phyloP scores from a whole-genome alignment of 2,888 invertebrate genomes.

The Dioctria rufipes region DNA sequence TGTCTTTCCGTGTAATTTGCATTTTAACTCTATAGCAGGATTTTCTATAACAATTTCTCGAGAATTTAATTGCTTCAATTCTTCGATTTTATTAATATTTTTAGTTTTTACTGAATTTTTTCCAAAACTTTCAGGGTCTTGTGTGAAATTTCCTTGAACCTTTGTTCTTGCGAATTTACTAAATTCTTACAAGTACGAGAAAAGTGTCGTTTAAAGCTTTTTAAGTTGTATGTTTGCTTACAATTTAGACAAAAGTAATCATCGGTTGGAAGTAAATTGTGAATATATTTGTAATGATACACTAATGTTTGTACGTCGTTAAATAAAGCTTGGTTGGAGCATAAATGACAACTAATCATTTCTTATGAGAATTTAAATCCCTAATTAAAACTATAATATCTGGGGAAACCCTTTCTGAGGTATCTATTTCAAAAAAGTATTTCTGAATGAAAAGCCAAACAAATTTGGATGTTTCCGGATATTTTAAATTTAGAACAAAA shows the following conservation, averaged over 20 bases:
- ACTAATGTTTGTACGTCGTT: background rate
- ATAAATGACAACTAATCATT: background rate
- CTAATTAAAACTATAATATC: background rate
- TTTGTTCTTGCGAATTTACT: background rate
- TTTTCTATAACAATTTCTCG: background rate
- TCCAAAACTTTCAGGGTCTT: background rate
- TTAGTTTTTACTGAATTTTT: background rate
- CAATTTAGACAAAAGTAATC: background rate
- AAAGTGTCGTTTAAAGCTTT: background rate
- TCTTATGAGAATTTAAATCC: background rate
- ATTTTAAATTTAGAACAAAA: background rate
- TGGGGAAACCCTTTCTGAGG: background rate
- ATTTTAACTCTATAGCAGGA: background rate
- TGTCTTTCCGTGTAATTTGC: background rate
- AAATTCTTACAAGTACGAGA: background rate
- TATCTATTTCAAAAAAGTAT: background rate
- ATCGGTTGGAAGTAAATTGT: background rate
- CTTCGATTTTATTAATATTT: too few relatives aligned
- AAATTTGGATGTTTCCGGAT: background rate
- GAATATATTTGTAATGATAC: background rate
- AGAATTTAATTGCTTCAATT: background rate
- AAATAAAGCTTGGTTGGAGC: background rate
- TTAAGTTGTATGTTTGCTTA: background rate
- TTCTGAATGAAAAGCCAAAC: background rate
- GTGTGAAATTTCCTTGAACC: too few relatives aligned